Evolutionary conservation across 1,140 invertebrate species (phyloP).

Genomic region (Eumeta japonica): DNA sequence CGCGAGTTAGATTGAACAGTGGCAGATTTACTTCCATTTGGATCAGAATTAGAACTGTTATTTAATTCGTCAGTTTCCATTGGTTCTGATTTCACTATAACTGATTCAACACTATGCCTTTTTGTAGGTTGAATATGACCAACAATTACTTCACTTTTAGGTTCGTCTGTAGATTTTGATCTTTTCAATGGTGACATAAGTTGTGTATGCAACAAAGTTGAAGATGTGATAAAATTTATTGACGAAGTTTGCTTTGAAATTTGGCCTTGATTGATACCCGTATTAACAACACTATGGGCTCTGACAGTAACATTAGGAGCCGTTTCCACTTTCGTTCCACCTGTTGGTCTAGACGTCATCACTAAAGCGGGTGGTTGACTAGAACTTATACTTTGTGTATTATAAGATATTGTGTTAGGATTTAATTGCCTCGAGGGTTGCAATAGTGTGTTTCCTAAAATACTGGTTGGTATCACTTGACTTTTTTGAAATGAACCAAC

Average conservation of each 20-base stretch:
- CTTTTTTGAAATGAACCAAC: constrained; percentile 35
- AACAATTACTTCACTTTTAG: constrained; percentile 49
- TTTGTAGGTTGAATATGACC: constrained; percentile 52
- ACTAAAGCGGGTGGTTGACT: constrained; percentile 56
- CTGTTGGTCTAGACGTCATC: constrained; percentile 49
- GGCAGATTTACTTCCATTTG: background rate
- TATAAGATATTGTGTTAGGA: constrained; percentile 47
- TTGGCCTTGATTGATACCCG: constrained; percentile 37
- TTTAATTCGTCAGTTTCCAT: constrained; percentile 49
- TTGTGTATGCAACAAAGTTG: constrained; percentile 58
- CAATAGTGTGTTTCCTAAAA: constrained; percentile 49
- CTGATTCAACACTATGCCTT: constrained; percentile 52
- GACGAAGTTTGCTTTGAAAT: constrained; percentile 25
- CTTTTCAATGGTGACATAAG: constrained; percentile 57
- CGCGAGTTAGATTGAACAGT: constrained; percentile 33
- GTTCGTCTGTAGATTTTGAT: constrained; percentile 57
- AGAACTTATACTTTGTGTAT: constrained; percentile 50
- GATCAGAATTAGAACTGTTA: constrained; percentile 8
- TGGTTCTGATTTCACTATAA: constrained; percentile 54
- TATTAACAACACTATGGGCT: constrained; percentile 35
- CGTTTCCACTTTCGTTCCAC: constrained; percentile 38
- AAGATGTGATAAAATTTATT: constrained; percentile 50
- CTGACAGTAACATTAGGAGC: constrained; percentile 48
- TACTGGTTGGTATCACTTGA: constrained; percentile 44
- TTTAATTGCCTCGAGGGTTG: constrained; percentile 46